Evolutionary conservation across 92 coral and sea anemone genomes (phyloP), one percentile per base, ranked within the genome.

Genomic region (Scolanthus callimorphus): DNA sequence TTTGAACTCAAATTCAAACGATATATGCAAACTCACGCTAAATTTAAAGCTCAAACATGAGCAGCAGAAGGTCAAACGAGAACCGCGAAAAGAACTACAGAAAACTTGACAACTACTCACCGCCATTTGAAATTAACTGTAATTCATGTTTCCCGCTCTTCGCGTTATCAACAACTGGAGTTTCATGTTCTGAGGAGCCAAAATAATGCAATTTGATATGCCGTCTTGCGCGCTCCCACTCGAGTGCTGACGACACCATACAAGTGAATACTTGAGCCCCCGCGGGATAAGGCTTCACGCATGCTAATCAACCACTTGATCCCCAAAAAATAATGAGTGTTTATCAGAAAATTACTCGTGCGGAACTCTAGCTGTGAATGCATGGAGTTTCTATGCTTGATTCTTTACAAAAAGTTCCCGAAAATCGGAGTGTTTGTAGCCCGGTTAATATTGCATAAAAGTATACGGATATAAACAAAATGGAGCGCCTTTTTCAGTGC

Each of bases 121-220:
- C 38, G 73, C 38, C 73, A 66, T 66, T 20, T n/a, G n/a, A n/a
- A n/a, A n/a, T n/a, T 34, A 6, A 34, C 41, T 34, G 41, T 6
- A 34, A 26, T 19, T 17, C 75, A 68, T 68, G 41, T 55, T 68
- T 68, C 65, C 75, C 75, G 65, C 65, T 57, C 57, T 57, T 68
- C 25, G 31, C 20, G 2, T n/a, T n/a, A n/a, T n/a, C 17, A 3
- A 24, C 73, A 39, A 43, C 55, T 50, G 30, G 27, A 23, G 37
- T 25, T 27, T n/a, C n/a, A n/a, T n/a, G n/a, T 37, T 3, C 41
- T 63, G 29, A 23, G 27, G 55, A 26, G 29, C 58, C 75, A 68
- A 55, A 68, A 66, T 37, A 68, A 10, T 8, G 65, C 23, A 68
- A 68, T 68, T 37, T 30, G 75, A 68, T 51, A 41, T 24, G 65